These are phyloP conservation scores for Gallinago undulata DNA, from an alignment of 2,113 vertebrate species.

Conservation along the genomic window DNA sequence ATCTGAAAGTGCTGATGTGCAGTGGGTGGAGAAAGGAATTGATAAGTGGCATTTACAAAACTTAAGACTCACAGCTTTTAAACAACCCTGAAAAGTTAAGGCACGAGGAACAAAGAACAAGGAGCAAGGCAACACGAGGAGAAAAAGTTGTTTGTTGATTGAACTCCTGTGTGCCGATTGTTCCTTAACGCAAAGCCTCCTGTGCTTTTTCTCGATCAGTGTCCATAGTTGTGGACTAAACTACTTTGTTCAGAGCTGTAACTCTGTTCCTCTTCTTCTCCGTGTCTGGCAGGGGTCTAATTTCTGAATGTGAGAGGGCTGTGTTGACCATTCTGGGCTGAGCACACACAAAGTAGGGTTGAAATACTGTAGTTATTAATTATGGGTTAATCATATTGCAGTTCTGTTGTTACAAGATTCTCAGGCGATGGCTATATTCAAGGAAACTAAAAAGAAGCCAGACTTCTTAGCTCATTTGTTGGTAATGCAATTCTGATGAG, in stretches of 20 bases:
- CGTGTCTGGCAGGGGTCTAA: constrained; percentile 27
- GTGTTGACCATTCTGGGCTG: constrained; percentile 34
- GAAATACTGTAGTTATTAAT: constrained; percentile 57
- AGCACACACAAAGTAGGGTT: constrained; percentile 1
- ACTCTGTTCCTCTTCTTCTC: not conserved
- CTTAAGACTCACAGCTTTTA: not conserved
- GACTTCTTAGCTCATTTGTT: constrained; percentile 50
- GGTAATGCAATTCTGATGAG: constrained; percentile 10
- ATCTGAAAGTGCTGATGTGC: constrained; percentile 24
- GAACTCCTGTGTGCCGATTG: not conserved
- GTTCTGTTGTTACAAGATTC: constrained; percentile 44
- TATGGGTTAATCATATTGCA: constrained; percentile 45
- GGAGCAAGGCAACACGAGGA: not conserved
- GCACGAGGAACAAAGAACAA: not conserved
- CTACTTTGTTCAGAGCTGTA: not conserved
- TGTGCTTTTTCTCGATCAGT: constrained; percentile 18
- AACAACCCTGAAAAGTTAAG: not conserved
- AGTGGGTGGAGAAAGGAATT: constrained; percentile 5
- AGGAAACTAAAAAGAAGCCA: constrained; percentile 43
- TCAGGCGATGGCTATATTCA: constrained; percentile 36
- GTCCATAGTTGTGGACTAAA: constrained; percentile 27
- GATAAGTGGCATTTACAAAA: not conserved
- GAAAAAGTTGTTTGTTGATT: constrained; percentile 6
- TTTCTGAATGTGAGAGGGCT: constrained; percentile 3
- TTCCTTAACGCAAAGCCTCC: constrained; percentile 56